These are phyloP conservation scores for Leucopternis melanops DNA, from an alignment of 2,113 vertebrate genomes.

Conservation along the genomic window DNA sequence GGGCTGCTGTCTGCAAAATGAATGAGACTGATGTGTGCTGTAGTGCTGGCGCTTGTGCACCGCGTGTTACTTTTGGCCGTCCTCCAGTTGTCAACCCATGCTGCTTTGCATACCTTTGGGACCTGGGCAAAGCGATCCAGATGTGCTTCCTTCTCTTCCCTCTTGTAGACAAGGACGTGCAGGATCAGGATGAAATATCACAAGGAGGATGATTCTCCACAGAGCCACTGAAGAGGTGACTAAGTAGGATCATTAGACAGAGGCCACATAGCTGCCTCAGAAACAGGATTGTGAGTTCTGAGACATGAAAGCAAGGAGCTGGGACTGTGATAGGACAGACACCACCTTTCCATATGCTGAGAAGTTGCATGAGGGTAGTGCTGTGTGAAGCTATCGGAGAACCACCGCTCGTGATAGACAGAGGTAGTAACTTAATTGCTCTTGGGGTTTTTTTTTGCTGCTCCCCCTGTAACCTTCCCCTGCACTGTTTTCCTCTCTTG, in stretches of 20 bases:
- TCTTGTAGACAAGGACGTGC: background rate
- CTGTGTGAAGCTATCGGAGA: background rate
- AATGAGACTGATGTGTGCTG: background rate
- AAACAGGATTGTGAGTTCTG: background rate
- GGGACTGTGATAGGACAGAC: background rate
- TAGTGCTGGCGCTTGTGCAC: background rate
- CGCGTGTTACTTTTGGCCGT: background rate
- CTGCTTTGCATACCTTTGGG: background rate
- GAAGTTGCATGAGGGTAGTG: background rate
- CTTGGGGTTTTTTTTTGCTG: fast-evolving
- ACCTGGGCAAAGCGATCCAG: background rate
- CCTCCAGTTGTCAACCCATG: background rate
- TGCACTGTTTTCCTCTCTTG: background rate
- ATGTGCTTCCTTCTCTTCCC: background rate
- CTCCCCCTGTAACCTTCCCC: background rate
- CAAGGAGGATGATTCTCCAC: background rate
- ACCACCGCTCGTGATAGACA: background rate
- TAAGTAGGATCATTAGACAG: background rate
- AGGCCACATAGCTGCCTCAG: background rate
- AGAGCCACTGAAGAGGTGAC: background rate
- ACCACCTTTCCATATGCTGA: background rate
- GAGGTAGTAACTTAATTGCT: background rate
- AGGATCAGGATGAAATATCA: background rate
- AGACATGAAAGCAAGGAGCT: background rate
- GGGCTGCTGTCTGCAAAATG: background rate